Evolutionary conservation across 2,113 vertebrate genomes (phyloP).

Genomic region (Poeciliopsis occidentalis): DNA sequence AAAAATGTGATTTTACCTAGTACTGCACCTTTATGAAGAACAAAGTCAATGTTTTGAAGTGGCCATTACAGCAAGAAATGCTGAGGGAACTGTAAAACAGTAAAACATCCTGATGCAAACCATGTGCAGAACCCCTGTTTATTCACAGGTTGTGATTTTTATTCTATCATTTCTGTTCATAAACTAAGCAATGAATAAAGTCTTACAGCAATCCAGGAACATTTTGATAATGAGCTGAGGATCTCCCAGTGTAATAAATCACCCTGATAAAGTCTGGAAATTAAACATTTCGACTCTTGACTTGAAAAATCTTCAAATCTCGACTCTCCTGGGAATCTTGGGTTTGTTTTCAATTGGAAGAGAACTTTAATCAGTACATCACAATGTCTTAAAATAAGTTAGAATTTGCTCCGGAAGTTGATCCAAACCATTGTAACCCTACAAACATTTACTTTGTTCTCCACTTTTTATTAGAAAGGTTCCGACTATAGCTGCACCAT

Average conservation of each 20-base stretch:
- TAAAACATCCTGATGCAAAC: background rate
- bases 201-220: background rate
- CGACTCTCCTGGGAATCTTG: no score
- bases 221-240: background rate
- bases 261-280: background rate
- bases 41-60: background rate
- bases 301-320: background rate
- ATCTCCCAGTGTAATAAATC: background rate
- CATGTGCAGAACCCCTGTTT: background rate
- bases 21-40: background rate
- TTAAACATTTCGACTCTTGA: background rate
- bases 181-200: no score
- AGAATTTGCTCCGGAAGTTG: background rate
- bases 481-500: background rate
- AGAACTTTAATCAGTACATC: background rate
- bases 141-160: background rate
- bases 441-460: background rate
- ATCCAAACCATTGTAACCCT: background rate
- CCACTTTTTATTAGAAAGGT: background rate
- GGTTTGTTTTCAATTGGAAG: background rate
- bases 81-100: background rate
- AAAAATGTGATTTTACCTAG: no score
- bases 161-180: background rate
- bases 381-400: background rate
- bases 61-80: no score